Percentiles rank a stretch among this genome's conserved stretches.
Conservation (phyloP, 2,113 vertebrate genomes). For the Tamias sibiricus region DNA sequence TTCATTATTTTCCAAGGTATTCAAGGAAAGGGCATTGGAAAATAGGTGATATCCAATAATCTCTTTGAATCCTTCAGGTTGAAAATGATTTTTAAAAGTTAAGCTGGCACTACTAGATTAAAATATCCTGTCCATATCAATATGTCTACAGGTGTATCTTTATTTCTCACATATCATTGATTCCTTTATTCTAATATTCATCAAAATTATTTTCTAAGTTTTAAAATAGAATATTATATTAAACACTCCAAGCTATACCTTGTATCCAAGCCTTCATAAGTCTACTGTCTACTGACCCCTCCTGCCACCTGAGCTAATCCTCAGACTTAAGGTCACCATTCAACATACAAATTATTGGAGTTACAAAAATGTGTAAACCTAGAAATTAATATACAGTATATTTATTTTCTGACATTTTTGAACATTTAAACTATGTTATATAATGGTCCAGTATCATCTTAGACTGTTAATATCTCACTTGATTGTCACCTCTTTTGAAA, state of each 20-base stretch:
- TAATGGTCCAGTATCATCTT: neutral
- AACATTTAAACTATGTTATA: neutral
- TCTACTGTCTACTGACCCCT: fast-evolving
- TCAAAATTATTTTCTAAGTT: neutral
- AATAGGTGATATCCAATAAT: constrained; percentile 47
- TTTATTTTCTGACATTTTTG: neutral
- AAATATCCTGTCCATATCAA: neutral
- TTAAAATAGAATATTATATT: neutral
- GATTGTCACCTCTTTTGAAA: constrained; percentile 9
- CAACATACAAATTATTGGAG: neutral
- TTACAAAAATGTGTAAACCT: neutral
- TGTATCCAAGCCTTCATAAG: neutral
- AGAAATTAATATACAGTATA: neutral
- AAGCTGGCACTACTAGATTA: neutral
- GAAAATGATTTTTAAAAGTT: constrained; percentile 43
- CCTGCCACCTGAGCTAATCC: neutral
- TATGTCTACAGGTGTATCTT: neutral
- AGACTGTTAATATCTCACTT: neutral
- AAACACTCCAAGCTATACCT: neutral
- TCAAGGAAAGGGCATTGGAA: constrained; percentile 42
- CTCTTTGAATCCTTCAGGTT: constrained; percentile 11
- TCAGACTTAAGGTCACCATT: neutral
- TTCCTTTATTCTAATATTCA: neutral
- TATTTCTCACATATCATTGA: neutral
- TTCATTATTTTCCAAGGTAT: constrained; percentile 58